Base-by-base conservation (phyloP, 92 coral and sea anemone genomes). In the Virgularia gustaviana region DNA sequence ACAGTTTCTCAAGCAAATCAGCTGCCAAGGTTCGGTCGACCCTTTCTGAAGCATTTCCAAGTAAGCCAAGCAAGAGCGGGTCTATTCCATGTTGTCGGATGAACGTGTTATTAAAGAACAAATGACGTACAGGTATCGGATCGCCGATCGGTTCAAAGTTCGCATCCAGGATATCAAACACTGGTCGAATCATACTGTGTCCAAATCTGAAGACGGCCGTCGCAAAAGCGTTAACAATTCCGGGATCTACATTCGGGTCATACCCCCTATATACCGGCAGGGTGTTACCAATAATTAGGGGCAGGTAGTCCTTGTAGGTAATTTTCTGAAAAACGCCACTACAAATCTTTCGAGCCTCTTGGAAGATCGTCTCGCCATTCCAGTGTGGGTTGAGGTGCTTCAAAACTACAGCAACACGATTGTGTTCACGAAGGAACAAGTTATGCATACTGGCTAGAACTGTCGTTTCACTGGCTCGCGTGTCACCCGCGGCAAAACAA, bases 41-140 rank as follows among this genome's bases (percentile, higher is more conserved):
- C n/a, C 28, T 58, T 39, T 82, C 72, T 10, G 86, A 71, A 13
- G 54, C 54, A 70, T 82, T 80, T 31, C 63, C 58, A 0, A 49
- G 63, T 3, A 82, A 43, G 6, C 86, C 86, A 43, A 79, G 54
- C 22, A 76, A 3, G 18, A 82, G 23, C 4, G 81, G 63, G 24
- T 82, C 87, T 52, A 82, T 63, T 47, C 87, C 87, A 38, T 42
- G 77, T 12, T 76, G 34, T 35, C 42, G 44, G 0, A 41, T 77
- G 18, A 37, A 34, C 41, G 73, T 70, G 36, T 76, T 45, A 71
- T 49, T 39, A 36, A 51, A 51, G 43, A 81, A 63, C 56, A 76
- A 36, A 24, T 33, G 36, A 12, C 68, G 56, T 18, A 65, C 28
- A 24, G 57, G 72, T n/a, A 65, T 11, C 6, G 72, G 72, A 20